Evolutionary conservation across 2,797 vertebrate genomes (phyloP).

Genomic region (Periparus ater): DNA sequence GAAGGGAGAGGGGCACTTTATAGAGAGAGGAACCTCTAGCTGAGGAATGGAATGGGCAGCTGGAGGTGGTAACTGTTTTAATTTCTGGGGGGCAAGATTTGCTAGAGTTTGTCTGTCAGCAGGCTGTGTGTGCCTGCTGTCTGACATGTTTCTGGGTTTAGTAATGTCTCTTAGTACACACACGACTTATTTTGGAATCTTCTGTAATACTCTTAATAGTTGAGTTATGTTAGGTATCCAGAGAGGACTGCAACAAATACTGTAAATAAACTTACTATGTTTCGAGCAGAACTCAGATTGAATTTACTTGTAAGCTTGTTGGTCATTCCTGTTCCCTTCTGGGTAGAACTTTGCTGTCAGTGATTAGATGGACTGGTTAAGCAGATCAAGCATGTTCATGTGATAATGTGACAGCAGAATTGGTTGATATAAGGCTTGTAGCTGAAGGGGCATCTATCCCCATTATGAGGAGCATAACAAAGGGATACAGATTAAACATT

Average conservation of each 20-base stretch:
- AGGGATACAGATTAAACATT: background rate
- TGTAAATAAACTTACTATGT: background rate
- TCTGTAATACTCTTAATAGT: background rate
- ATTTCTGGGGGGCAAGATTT: background rate
- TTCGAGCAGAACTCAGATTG: background rate
- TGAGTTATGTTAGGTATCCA: background rate
- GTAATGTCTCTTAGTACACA: background rate
- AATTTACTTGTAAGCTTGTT: background rate
- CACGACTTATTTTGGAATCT: background rate
- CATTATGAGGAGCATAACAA: background rate
- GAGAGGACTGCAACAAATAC: background rate
- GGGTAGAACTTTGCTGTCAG: background rate
- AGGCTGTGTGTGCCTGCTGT: background rate
- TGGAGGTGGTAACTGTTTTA: conserved; percentile 30
- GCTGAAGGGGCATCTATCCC: background rate
- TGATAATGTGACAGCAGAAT: background rate
- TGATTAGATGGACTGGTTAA: background rate
- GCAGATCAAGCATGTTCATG: background rate
- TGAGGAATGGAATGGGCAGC: conserved; percentile 39
- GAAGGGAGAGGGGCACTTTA: background rate
- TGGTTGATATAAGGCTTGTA: background rate
- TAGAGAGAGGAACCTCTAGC: background rate
- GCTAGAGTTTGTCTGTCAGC: conserved; percentile 38
- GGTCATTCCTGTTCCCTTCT: background rate
- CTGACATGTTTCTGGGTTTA: conserved; percentile 21